These are phyloP conservation scores for Madoqua kirkii DNA, from an alignment of 2,113 vertebrate species.

Conservation along the genomic window DNA sequence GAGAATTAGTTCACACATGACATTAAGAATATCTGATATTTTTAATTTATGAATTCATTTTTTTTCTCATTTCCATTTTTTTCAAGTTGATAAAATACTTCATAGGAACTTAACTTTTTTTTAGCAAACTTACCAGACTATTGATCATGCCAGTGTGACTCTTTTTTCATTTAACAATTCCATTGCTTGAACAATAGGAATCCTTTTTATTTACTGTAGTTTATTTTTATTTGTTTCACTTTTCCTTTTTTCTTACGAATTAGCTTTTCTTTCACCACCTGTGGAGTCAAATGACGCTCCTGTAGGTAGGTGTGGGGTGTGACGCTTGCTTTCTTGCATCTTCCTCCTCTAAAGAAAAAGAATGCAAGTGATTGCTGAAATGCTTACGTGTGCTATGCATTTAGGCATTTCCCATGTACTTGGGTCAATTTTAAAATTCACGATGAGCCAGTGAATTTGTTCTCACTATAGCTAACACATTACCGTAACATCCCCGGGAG, in stretches of 20 bases:
- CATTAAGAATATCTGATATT: background rate
- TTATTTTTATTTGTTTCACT: conserved; percentile 70
- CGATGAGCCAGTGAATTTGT: background rate
- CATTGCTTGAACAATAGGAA: conserved; percentile 30
- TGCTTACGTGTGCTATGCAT: background rate
- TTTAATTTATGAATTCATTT: background rate
- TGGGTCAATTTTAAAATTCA: background rate
- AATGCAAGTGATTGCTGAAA: conserved; percentile 48
- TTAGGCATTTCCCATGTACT: background rate
- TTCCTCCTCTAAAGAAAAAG: conserved; percentile 40
- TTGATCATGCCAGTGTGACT: background rate
- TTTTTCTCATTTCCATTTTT: background rate
- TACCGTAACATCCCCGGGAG: background rate
- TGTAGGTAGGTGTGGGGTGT: conserved; percentile 82
- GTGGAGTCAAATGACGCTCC: conserved; percentile 78
- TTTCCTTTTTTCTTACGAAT: conserved; percentile 73
- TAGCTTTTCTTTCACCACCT: conserved; percentile 83
- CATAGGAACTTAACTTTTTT: background rate
- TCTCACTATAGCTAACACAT: background rate
- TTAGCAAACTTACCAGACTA: background rate
- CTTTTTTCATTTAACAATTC: conserved; percentile 40
- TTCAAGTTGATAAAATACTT: background rate
- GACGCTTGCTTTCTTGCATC: conserved; percentile 57
- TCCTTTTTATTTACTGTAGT: conserved; percentile 49
- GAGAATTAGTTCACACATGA: background rate